Evolutionary conservation across 2,113 vertebrate genomes (phyloP), one percentile per base, ranked within the genome.

Genomic region (Galbula dea): DNA sequence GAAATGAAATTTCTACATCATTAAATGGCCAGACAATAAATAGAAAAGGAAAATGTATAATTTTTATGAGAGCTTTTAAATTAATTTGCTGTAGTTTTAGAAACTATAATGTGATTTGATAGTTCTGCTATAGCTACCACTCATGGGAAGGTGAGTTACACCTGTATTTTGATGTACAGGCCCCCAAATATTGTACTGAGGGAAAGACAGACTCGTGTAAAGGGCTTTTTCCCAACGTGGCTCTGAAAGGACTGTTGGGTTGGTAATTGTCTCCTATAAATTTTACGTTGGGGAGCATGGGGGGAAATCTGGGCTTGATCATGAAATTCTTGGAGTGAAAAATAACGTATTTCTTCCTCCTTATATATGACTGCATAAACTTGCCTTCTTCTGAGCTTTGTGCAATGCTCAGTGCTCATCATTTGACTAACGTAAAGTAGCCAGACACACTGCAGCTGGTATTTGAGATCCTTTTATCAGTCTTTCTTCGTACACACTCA

Each of bases 391-490:
- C 71, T 36, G 83, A 73, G 90, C 85, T 83, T 83, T 78, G 72
- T 84, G 83, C 49, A 4, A 18, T 3, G 63, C 84, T 92, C 71
- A 71, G 86, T 21, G 52, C 76, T 90, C 62, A 23, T 94, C 86
- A 52, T 45, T 49, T 85, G 63, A 58, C 85, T 62, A 86, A 83
- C 26, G 43, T 36, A 27, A 75, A 85, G 91, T 94, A 86, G 91
- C 90, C 93, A 83, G 82, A 92, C 68, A 74, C 10, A 10, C 69
- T 89, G 83, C 95, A 93, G 94, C 88, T 90, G 93, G 22, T 88
- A 80, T 94, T 71, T 67, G 86, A 94, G 94, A 76, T 32, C 24
- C 89, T 95, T 93, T 95, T 78, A 95, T 93, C 83, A 61, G 26
- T 90, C 79, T 26, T 69, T 66, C 89, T 86, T 68, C 79, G 3